Base-by-base conservation (phyloP, 2,113 vertebrate genomes). In the Eleginops maclovinus region DNA sequence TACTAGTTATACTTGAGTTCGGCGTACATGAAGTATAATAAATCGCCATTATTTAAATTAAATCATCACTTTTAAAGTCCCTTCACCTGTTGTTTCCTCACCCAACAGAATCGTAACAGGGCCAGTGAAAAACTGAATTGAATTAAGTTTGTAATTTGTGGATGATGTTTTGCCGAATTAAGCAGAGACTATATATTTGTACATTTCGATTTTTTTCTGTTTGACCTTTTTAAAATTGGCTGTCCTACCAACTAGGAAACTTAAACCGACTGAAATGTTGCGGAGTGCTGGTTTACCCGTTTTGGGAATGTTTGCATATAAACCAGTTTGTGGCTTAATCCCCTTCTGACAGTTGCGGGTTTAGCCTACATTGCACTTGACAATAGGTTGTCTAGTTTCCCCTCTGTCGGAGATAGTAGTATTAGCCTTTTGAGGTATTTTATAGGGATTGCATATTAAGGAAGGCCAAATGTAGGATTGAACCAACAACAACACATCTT, bases 61-160 rank as follows among this genome's bases (percentile, higher is more conserved):
- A 74, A 63, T 24, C 0, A 9, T 12, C 14, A 50, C 31, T 76
- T 67, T 54, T 14, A 24, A 14, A 12, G 21, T 40, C 9, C 8
- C 24, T 15, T 79, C 86, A 85, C 79, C 72, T 87, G 86, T 87
- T 78, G 58, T 72, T 46, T 26, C 21, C 22, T 41, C 51, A 11
- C 4, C 28, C 28, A 15, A 2, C 11, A 12, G 9, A 28, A 26
- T 50, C 4, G 22, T 4, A 28, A 31, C 10, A 21, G 14, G 49
- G 6, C 1, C 4, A n/a, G 24, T 28, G 9, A 4, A 62, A 50
- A 56, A n/a, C n/a, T n/a, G n/a, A n/a, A n/a, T n/a, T n/a, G n/a
- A n/a, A n/a, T n/a, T n/a, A n/a, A 49, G 0, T 3, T 59, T 44
- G 0, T 8, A 1, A 0, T 56, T 55, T 16, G 17, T 26, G 36